Base-by-base conservation (phyloP, 1,140 invertebrate genomes). In the Glossosoma conforme region DNA sequence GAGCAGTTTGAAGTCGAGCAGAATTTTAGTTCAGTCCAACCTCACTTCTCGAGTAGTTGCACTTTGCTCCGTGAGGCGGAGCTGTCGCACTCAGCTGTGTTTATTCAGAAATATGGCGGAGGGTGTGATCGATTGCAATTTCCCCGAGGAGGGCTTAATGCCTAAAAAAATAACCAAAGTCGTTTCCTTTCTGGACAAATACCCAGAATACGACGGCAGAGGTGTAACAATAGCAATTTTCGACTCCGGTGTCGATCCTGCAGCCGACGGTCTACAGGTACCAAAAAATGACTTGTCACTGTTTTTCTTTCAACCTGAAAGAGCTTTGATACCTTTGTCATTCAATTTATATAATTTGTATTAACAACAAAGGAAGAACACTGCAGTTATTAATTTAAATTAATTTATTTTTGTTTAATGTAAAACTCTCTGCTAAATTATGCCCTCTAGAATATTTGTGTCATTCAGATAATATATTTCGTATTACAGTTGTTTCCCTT, bases 141-240 rank as follows among this genome's bases (percentile, higher is more conserved):
- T 91, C 78, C 91, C 90, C 52, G 72, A 36, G 83, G 47, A 81
- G 78, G 84, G 83, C 58, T 77, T 94, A 61, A 76, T 96, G 60
- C 93, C 93, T n/a, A 97, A 97, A 77, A 89, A 91, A 74, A 94
- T 97, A 75, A 98, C 94, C 40, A 91, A 89, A 44, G 89, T 94
- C 17, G 76, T 82, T 20, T 81, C 83, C 45, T 98, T 98, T 75
- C 64, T 97, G 17, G 83, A 78, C 56, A 96, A 95, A 76, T 86
- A 95, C 78, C 93, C 94, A 0, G 77, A 86, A 51, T 97, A 89
- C 70, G 94, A 99, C 82, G 96, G 96, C 6, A 80, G 89, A 65
- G 89, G 86, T 64, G 84, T 90, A 22, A 74, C 89, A 57, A 95
- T 99, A 65, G 97, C 94, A 30, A 92, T 99, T 65, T 86, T 98